Percentiles rank a stretch among this genome's conserved stretches.
phyloP scores from a whole-genome alignment of 2,113 vertebrate genomes.

The Strix aluco region DNA sequence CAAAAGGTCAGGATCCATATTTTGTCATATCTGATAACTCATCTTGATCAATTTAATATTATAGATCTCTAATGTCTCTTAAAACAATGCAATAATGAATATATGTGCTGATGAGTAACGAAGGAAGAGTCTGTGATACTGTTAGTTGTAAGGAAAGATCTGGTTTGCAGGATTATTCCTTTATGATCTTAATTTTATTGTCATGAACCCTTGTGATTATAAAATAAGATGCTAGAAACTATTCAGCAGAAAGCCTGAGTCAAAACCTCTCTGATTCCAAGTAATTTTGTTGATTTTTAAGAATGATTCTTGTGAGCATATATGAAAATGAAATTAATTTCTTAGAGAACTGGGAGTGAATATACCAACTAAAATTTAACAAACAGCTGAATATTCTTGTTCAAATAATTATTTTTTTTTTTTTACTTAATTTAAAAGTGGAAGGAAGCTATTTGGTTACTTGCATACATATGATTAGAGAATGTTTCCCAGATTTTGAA shows the following conservation, averaged over 20 bases:
- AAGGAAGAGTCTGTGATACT: not conserved
- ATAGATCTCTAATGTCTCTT: not conserved
- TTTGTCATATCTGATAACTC: not conserved
- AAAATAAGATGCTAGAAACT: not conserved
- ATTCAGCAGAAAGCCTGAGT: not conserved
- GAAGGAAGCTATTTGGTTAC: not conserved
- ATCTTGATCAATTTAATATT: not conserved
- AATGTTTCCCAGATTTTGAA: not conserved
- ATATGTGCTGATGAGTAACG: not conserved
- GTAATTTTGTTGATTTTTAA: not conserved
- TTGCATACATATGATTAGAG: not conserved
- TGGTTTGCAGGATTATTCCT: not conserved
- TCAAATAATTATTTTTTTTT: not conserved
- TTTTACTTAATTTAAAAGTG: not conserved
- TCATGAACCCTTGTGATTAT: not conserved
- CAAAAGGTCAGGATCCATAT: not conserved
- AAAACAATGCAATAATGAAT: not conserved
- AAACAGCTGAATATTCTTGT: not conserved
- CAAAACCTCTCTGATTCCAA: not conserved
- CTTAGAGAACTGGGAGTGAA: not conserved
- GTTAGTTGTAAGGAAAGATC: not conserved
- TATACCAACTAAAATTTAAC: not conserved
- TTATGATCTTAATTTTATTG: not conserved
- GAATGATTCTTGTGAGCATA: not conserved
- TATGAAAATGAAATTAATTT: not conserved